Base-by-base conservation (phyloP, 2,888 invertebrate species). In the Tortricodes alternella region DNA sequence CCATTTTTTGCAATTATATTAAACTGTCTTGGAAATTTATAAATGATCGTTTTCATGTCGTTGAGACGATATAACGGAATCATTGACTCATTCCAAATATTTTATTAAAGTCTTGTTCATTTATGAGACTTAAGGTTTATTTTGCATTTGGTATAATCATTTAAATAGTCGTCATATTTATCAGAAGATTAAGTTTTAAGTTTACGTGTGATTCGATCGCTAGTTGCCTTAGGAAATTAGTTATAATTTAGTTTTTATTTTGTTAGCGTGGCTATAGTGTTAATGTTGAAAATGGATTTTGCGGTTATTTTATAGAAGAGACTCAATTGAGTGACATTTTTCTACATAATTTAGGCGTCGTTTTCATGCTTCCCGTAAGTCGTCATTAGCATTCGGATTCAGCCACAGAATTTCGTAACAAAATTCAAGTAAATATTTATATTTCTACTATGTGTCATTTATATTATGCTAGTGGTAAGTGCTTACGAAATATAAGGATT, bases 401-500 rank as follows among this genome's bases (percentile, higher is more conserved):
- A 24, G 43, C 16, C 16, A 13, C 8, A 23, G 11, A 27, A 27
- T 8, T 11, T 21, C 21, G 9, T 21, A 21, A 46, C 34, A 34
- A 34, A 35, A 35, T 50, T 44, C 23, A 37, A 44, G 49, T 56
- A 44, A 50, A 56, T 50, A 56, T 56, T 50, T 44, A 44, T 50
- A 56, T 50, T 27, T 48, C 16, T 41, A 29, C 48, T 49, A 43
- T 16, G 56, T 50, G 56, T 56, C 56, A 56, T 56, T 48, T 56
- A 48, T 56, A 56, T 35, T 43, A 39, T 21, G 13, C 23, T 56
- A 50, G 38, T 11, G 29, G 7, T 56, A 56, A 56, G 44, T 38
- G 49, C 56, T 56, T 44, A 49, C 43, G 37, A 44, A 56, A 50
- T 56, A 56, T 50, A 56, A 56, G 56, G 44, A 56, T 56, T 56